Conservation (phyloP, 2,888 invertebrate species). For the Heliconius ethilla region DNA sequence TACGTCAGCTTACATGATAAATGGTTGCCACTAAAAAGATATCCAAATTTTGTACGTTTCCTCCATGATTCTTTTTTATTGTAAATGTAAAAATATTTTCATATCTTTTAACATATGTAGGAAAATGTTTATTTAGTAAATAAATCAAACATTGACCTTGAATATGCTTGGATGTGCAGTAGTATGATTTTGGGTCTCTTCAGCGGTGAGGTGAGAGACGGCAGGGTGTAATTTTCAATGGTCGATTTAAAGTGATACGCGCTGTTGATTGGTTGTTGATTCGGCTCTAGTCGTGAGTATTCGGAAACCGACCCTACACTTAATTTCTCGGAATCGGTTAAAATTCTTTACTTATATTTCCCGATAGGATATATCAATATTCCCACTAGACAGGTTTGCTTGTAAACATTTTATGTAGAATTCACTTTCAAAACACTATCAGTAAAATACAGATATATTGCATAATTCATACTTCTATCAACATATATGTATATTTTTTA, state of each 20-base stretch:
- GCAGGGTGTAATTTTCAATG: slow-evolving; percentile 11
- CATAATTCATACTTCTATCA: not conserved
- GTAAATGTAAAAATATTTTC: slow-evolving; percentile 3
- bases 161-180: slow-evolving; percentile 7
- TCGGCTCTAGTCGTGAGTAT: not conserved
- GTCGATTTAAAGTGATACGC: slow-evolving; percentile 11
- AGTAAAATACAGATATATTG: not conserved
- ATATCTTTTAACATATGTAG: not conserved
- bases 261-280: slow-evolving; percentile 7
- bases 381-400: not conserved
- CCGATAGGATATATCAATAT: not conserved
- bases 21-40: slow-evolving; percentile 40
- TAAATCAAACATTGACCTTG: slow-evolving; percentile 14
- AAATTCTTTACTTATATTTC: slow-evolving; percentile 3
- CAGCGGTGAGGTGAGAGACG: slow-evolving; percentile 1
- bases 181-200: slow-evolving; percentile 17
- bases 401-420: not conserved
- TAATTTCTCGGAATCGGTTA: not conserved
- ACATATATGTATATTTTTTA: slow-evolving; percentile 12
- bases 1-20: slow-evolving; percentile 42
- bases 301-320: slow-evolving; percentile 7
- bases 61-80: slow-evolving; percentile 29
- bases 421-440: not conserved
- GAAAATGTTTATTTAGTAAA: not conserved
- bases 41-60: slow-evolving; percentile 37